A percentile compares a stretch with the other conserved stretches of the same genome.
phyloP scores from a whole-genome alignment of 1,140 invertebrate genomes.

The Caenorhabditis briggsae region DNA sequence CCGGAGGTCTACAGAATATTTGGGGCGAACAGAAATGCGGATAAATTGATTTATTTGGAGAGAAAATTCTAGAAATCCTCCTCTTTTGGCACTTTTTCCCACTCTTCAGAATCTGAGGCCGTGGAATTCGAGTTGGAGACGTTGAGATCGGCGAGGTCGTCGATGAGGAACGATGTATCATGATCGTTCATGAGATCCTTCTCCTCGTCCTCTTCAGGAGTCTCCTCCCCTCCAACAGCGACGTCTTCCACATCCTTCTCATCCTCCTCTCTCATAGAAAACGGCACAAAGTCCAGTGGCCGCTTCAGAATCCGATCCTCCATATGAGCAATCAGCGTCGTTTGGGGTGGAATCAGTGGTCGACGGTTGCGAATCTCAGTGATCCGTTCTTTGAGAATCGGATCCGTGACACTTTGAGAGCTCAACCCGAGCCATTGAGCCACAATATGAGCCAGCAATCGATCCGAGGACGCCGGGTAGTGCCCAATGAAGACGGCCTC shows the following conservation, averaged over 20 bases:
- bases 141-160: conserved; percentile 3
- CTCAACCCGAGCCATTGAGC: conserved; percentile 63
- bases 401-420: conserved; percentile 65
- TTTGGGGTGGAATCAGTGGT: conserved; percentile 57
- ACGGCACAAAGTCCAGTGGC: conserved; percentile 39
- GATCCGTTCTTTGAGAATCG: conserved; percentile 53
- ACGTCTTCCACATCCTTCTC: not conserved
- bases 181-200: not conserved
- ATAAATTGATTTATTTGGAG: no score
- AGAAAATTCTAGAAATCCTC: not conserved
- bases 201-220: not conserved
- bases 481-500: conserved; percentile 64
- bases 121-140: not conserved
- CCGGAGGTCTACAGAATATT: no score
- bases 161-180: conserved; percentile 17
- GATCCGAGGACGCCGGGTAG: conserved; percentile 8
- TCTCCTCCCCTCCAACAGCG: not conserved
- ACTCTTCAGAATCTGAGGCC: not conserved
- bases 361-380: conserved; percentile 63
- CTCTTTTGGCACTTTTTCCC: conserved; percentile 13
- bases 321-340: conserved; percentile 35
- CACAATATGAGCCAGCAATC: conserved; percentile 59
- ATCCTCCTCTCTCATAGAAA: conserved; percentile 38
- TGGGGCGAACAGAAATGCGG: no score
- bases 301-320: not conserved